A percentile compares a stretch with the other conserved stretches of the same genome.
Conservation (phyloP, 2,113 vertebrate genomes). For the Bos javanicus region DNA sequence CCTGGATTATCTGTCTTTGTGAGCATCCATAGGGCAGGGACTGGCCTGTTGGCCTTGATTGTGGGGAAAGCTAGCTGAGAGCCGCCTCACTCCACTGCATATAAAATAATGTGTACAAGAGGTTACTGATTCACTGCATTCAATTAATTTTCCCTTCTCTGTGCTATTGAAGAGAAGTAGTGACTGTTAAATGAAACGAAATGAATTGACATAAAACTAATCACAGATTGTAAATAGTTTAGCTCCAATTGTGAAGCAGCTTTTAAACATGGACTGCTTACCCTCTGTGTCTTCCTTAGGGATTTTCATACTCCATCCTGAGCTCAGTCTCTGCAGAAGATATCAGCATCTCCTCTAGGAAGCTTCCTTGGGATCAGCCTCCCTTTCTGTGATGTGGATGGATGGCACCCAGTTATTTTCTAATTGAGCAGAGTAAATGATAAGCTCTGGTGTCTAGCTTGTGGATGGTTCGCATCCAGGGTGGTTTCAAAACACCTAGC, state of each 20-base stretch:
- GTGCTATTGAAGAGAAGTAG: neutral
- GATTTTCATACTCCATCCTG: slow-evolving; percentile 1
- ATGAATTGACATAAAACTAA: slow-evolving; percentile 13
- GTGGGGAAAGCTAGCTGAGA: slow-evolving; percentile 20
- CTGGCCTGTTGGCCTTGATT: neutral
- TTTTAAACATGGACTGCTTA: neutral
- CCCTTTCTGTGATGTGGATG: neutral
- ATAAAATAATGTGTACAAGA: neutral
- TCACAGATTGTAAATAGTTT: neutral
- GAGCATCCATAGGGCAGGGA: neutral
- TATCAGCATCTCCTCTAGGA: neutral
- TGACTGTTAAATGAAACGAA: slow-evolving; percentile 15
- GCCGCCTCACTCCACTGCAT: neutral
- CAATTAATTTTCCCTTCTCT: slow-evolving; percentile 26
- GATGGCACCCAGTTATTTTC: neutral
- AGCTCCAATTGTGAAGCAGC: neutral
- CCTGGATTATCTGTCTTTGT: neutral
- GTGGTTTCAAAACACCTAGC: neutral
- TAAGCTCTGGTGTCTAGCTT: neutral
- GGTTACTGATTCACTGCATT: neutral
- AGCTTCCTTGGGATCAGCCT: neutral
- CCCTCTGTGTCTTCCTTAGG: neutral
- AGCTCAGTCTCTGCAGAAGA: neutral
- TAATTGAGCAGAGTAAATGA: slow-evolving; percentile 5
- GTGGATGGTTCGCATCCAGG: neutral